Conservation (phyloP, 2,888 invertebrate species). For the Cantharis flavilabris region DNA sequence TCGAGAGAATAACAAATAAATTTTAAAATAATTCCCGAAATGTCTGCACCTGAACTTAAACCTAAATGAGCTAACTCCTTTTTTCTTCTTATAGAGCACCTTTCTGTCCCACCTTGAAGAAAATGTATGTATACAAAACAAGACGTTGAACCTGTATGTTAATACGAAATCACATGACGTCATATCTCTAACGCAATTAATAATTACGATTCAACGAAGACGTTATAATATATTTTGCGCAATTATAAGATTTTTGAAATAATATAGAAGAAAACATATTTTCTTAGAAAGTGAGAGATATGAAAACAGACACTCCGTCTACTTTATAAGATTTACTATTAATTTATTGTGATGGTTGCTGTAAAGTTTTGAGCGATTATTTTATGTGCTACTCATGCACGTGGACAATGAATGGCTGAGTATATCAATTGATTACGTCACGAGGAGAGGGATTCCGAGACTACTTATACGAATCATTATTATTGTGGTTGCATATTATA, state of each 20-base stretch:
- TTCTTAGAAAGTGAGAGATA: background rate
- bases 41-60: background rate
- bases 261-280: background rate
- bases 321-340: background rate
- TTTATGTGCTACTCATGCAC: conserved; percentile 14
- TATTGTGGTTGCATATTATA: background rate
- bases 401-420: conserved; percentile 16
- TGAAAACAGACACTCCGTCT: background rate
- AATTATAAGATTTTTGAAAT: background rate
- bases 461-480: conserved; percentile 1
- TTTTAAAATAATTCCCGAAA: background rate
- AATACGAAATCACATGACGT: background rate
- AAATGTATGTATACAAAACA: background rate
- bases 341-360: background rate
- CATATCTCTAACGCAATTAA: background rate
- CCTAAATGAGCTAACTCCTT: background rate
- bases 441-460: conserved; percentile 21
- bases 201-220: background rate
- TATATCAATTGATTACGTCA: conserved; percentile 8
- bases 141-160: background rate
- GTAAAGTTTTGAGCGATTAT: background rate
- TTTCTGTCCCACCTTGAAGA: background rate
- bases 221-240: background rate
- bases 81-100: background rate
- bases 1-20: background rate